Conservation (phyloP, 2,888 invertebrate species). For the Amiota mariae region DNA sequence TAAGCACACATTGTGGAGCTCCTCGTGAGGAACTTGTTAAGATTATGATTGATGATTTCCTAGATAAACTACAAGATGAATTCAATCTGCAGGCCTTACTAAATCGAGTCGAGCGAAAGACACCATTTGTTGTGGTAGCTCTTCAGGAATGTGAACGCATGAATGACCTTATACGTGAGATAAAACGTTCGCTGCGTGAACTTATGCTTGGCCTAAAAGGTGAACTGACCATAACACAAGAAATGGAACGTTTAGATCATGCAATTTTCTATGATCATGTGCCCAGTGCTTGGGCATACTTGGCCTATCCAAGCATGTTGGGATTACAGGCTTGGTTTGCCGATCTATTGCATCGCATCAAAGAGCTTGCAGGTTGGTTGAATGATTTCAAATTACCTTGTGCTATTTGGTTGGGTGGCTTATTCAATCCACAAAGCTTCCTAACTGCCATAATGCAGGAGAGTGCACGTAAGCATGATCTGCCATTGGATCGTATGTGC, state of each 20-base stretch:
- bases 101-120: constrained; percentile 90
- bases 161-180: constrained; percentile 89
- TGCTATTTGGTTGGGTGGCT: constrained; percentile 94
- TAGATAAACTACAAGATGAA: constrained; percentile 91
- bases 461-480: constrained; percentile 95
- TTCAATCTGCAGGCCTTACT: constrained; percentile 90
- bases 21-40: constrained; percentile 87
- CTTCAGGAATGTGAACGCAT: constrained; percentile 96
- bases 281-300: constrained; percentile 86
- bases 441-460: constrained; percentile 98
- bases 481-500: constrained; percentile 97
- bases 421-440: constrained; percentile 98
- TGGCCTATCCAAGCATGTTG: constrained; percentile 91
- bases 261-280: constrained; percentile 90
- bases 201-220: constrained; percentile 93
- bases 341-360: constrained; percentile 86
- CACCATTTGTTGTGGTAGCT: constrained; percentile 93
- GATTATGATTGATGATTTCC: constrained; percentile 86
- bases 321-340: constrained; percentile 90
- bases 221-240: constrained; percentile 93
- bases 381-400: constrained; percentile 87
- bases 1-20: constrained; percentile 75
- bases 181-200: constrained; percentile 87
- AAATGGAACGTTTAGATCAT: constrained; percentile 92
- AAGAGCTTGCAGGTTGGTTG: constrained; percentile 90